These are phyloP conservation scores for Pteronotus mesoamericanus DNA, from an alignment of 2,797 vertebrate species.

Conservation along the genomic window DNA sequence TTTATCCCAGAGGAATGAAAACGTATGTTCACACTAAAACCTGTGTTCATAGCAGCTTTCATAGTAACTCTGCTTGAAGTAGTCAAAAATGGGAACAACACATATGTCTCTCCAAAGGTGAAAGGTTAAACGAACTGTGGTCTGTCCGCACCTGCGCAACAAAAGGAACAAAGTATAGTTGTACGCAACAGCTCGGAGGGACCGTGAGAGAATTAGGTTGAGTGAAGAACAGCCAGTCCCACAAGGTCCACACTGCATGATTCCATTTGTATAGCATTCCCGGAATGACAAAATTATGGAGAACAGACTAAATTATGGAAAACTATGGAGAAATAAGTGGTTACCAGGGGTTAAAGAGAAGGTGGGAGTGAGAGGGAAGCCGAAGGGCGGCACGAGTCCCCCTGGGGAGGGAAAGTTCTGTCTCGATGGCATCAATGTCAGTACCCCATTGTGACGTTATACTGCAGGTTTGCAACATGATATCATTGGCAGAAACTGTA, in stretches of 20 bases:
- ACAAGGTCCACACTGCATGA: rapidly evolving
- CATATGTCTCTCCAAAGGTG: not conserved
- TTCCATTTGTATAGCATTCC: not conserved
- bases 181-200: not conserved
- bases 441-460: not conserved
- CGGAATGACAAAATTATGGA: not conserved
- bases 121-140: not conserved
- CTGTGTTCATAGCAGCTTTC: not conserved
- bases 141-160: too few relatives aligned
- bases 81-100: not conserved
- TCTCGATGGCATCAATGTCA: not conserved
- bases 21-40: not conserved
- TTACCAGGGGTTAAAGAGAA: not conserved
- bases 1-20: not conserved
- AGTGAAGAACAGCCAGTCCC: not conserved
- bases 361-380: not conserved
- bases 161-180: not conserved
- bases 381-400: not conserved
- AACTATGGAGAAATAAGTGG: too few relatives aligned
- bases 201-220: not conserved
- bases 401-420: not conserved
- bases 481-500: not conserved
- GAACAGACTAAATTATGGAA: not conserved
- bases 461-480: not conserved
- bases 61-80: not conserved